Evolutionary conservation across 2,888 invertebrate genomes (phyloP).

Genomic region (Dynastes maya): DNA sequence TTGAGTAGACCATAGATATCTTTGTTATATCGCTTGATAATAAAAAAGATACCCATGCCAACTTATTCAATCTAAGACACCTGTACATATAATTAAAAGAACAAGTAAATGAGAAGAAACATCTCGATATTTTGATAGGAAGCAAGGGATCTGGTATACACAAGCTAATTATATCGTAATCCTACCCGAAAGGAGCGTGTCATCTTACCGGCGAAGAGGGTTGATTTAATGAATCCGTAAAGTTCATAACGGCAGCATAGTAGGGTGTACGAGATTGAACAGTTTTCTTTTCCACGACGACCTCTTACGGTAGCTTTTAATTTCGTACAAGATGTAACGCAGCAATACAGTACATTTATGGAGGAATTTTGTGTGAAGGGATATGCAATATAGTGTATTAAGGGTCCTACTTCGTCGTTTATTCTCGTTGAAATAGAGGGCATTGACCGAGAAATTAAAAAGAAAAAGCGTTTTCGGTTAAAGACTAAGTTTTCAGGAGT

Average conservation of each 20-base stretch:
- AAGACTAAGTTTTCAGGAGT: too few relatives aligned
- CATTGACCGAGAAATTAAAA: too few relatives aligned
- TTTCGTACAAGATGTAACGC: constrained; percentile 9
- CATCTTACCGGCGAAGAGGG: constrained; percentile 15
- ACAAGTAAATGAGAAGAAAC: neutral
- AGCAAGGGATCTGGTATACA: neutral
- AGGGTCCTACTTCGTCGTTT: neutral
- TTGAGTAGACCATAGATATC: too few relatives aligned
- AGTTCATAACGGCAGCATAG: constrained; percentile 18
- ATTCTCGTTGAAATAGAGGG: too few relatives aligned
- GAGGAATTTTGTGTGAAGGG: neutral
- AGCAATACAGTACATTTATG: too few relatives aligned
- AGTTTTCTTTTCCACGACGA: constrained; percentile 11
- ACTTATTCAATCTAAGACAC: too few relatives aligned
- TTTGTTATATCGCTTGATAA: too few relatives aligned
- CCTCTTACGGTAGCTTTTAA: constrained; percentile 22
- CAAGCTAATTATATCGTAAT: constrained; percentile 42
- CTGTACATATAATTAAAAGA: too few relatives aligned
- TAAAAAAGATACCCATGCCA: too few relatives aligned
- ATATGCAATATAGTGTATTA: neutral
- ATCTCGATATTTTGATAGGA: neutral
- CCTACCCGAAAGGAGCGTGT: constrained; percentile 30
- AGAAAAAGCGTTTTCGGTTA: too few relatives aligned
- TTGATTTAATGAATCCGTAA: constrained; percentile 33
- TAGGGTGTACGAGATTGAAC: constrained; percentile 14